A percentile compares a stretch with the other conserved stretches of the same genome.
These are phyloP conservation scores for Yponomeuta malinellus DNA, from an alignment of 2,888 invertebrate genomes.

Conservation along the genomic window DNA sequence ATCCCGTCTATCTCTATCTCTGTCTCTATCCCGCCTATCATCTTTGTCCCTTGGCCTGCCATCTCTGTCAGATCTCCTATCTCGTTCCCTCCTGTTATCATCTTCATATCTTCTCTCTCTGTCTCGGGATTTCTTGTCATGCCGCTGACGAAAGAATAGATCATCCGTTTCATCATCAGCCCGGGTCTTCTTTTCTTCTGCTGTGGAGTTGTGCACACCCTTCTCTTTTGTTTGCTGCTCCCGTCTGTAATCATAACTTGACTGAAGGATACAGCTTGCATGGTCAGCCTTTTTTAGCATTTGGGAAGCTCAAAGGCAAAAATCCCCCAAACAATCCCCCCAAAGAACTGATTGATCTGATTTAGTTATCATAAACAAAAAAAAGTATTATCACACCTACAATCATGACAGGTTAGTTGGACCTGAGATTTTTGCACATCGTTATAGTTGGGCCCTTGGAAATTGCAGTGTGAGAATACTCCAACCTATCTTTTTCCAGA, in stretches of 20 bases:
- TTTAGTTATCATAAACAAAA: too few species aligned
- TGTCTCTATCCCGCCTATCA: slow-evolving; percentile 35
- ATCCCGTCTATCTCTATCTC: slow-evolving; percentile 32
- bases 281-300: not conserved
- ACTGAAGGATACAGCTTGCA: too few species aligned
- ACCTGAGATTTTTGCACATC: too few species aligned
- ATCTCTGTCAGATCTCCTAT: slow-evolving; percentile 42
- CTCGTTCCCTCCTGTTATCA: slow-evolving; percentile 34
- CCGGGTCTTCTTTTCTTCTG: slow-evolving; percentile 67
- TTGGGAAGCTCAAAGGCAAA: not conserved
- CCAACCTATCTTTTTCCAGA: too few species aligned
- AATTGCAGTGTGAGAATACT: too few species aligned
- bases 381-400: too few species aligned
- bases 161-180: slow-evolving; percentile 59
- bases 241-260: slow-evolving; percentile 40
- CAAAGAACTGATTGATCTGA: not conserved
- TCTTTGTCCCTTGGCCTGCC: slow-evolving; percentile 26
- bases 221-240: slow-evolving; percentile 78
- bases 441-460: too few species aligned
- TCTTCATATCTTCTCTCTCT: slow-evolving; percentile 33
- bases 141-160: slow-evolving; percentile 44
- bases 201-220: slow-evolving; percentile 82
- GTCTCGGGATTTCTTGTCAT: slow-evolving; percentile 42
- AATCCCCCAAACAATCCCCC: not conserved
- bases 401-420: too few species aligned